These are phyloP conservation scores for Microplitis demolitor DNA, from an alignment of 1,140 invertebrate genomes.

Conservation along the genomic window DNA sequence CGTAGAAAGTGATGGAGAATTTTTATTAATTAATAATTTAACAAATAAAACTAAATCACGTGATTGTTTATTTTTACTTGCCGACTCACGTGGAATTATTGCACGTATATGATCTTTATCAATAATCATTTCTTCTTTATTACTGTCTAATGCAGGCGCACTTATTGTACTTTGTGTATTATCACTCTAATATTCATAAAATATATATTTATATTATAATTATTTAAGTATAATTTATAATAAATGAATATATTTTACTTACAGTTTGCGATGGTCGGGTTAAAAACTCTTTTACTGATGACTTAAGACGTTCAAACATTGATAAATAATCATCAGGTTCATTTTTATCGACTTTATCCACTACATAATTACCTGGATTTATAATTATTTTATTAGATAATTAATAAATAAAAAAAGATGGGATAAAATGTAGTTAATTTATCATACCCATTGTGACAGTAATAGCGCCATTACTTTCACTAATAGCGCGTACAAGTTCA, in stretches of 20 bases:
- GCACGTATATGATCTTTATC: constrained; percentile 33
- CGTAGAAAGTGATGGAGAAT: neutral
- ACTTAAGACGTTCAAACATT: constrained; percentile 57
- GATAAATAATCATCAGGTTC: constrained; percentile 51
- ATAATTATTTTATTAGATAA: constrained; percentile 3
- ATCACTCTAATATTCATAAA: constrained; percentile 1
- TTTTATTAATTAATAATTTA: neutral
- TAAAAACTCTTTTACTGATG: constrained; percentile 55
- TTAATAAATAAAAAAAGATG: constrained; percentile 4
- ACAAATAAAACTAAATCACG: neutral
- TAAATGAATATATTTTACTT: neutral
- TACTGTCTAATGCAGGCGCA: neutral
- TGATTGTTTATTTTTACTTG: constrained; percentile 36
- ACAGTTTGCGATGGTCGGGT: constrained; percentile 37
- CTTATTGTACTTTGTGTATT: neutral
- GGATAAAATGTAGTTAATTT: neutral
- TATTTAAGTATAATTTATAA: neutral
- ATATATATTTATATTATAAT: neutral
- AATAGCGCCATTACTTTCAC: constrained; percentile 37
- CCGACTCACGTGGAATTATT: constrained; percentile 34
- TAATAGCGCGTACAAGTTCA: constrained; percentile 66
- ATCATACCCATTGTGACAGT: constrained; percentile 47
- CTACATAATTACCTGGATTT: constrained; percentile 46
- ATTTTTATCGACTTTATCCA: constrained; percentile 52
- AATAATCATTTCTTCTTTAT: neutral